Base-by-base conservation (phyloP, 2,797 vertebrate species). In the Vespertilio murinus region DNA sequence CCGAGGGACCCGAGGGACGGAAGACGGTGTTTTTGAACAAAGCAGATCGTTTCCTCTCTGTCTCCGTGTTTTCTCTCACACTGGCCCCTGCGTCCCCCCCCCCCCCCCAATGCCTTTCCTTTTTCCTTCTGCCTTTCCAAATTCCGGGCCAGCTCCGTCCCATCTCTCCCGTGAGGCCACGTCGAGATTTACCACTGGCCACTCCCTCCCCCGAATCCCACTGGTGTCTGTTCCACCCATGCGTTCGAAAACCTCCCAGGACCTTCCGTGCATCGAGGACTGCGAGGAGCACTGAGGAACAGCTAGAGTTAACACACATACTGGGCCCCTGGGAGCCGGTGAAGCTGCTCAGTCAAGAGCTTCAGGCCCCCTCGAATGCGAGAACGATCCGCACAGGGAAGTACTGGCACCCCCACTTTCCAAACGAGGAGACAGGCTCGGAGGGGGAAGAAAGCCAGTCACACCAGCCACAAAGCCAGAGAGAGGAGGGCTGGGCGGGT, bases 1-100 rank as follows among this genome's bases (percentile, higher is more conserved):
- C 79, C 49, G 6, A 6, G 8, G 40, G 40, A 8, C 40, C 40
- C n/a, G n/a, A n/a, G 0, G 4, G 10, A 0, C 13, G 25, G 13
- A 28, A 47, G 49, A 16, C 38, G 40, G 33, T 23, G 6, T 30
- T 28, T 40, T 54, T 23, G 0, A 81, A 30, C 65, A 17, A 28
- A n/a, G 65, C 35, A 8, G 30, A 30, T 81, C 25, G 6, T n/a
- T 14, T 6, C 45, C 23, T n/a, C 7, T 42, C 9, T 13, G 2
- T 20, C 87, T 71, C 85, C 33, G 42, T 49, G 33, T 45, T 9
- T 17, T 42, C 54, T 22, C 64, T 40, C 35, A 28, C 47, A 6
- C n/a, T 82, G 73, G 20, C 71, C 71, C 82, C 56, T 49, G 1
- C 45, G n/a, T n/a, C 59, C 12, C 35, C 2, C 6, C 88, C 38